Conservation (phyloP, 2,113 vertebrate species). For the Rhipidura dahli region DNA sequence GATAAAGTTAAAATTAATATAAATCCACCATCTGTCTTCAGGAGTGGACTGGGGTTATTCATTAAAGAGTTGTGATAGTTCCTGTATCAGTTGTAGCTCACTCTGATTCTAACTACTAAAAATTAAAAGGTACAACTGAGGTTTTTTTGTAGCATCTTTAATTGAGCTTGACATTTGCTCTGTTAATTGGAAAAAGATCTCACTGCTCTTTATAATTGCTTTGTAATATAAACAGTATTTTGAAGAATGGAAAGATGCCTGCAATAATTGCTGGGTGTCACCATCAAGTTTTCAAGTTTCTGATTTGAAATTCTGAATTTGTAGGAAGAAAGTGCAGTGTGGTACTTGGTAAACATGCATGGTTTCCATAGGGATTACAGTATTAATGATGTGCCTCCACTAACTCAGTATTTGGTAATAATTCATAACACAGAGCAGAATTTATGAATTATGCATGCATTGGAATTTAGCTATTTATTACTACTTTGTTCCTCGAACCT, state of each 20-base stretch:
- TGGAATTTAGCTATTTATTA: constrained; percentile 1
- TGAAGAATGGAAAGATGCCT: not conserved
- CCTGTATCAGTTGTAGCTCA: not conserved
- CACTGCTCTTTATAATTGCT: not conserved
- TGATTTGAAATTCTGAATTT: not conserved
- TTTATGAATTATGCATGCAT: not conserved
- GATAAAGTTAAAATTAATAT: not conserved
- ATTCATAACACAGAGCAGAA: not conserved
- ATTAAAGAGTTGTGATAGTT: not conserved
- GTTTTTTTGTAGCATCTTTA: not conserved
- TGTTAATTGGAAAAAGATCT: not conserved
- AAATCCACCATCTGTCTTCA: not conserved
- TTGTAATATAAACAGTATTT: not conserved
- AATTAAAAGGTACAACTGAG: not conserved
- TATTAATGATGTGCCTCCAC: not conserved
- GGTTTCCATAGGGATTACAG: not conserved
- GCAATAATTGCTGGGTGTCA: not conserved
- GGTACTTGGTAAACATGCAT: not conserved
- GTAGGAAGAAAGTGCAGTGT: not conserved
- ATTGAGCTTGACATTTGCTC: not conserved
- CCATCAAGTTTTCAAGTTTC: not conserved
- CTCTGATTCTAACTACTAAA: not conserved
- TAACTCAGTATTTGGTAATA: not conserved
- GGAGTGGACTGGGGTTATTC: not conserved
- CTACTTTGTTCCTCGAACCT: not conserved